Percentiles rank a stretch among this genome's conserved stretches.
Evolutionary conservation across 2,797 vertebrate species (phyloP).

Genomic region (Syndactyla subalaris): DNA sequence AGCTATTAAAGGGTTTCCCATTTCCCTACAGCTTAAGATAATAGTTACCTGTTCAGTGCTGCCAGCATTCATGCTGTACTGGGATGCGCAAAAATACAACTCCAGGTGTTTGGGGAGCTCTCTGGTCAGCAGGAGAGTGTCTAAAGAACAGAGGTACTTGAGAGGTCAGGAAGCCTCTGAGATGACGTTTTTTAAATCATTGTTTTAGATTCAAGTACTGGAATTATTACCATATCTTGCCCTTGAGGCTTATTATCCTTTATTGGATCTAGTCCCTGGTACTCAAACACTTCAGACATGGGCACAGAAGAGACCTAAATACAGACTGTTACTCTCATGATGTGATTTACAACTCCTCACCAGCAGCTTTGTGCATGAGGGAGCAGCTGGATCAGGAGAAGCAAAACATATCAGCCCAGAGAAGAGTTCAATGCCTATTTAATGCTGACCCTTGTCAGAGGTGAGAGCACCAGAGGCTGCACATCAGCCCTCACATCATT

Average conservation of each 20-base stretch:
- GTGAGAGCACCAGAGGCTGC: constrained; percentile 20
- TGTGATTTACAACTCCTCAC: not conserved
- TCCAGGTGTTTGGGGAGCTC: not conserved
- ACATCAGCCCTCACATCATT: constrained; percentile 19
- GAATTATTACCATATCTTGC: not conserved
- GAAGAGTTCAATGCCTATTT: not conserved
- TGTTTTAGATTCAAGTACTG: not conserved
- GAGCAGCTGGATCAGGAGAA: not conserved
- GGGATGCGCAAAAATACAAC: not conserved
- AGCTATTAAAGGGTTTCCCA: not conserved
- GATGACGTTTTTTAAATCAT: not conserved
- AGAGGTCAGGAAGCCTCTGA: not conserved
- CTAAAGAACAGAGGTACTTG: not conserved
- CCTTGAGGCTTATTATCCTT: not conserved
- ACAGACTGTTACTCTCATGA: not conserved
- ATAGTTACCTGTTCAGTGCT: not conserved
- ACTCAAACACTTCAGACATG: not conserved
- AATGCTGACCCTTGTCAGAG: not conserved
- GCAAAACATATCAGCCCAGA: rapidly evolving
- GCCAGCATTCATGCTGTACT: not conserved
- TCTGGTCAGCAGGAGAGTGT: not conserved
- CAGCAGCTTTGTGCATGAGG: not conserved
- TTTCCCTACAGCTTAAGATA: not conserved
- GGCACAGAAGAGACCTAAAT: not conserved
- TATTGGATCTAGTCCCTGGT: not conserved